phyloP scores from a whole-genome alignment of 2,888 invertebrate species.

The Coelinius sp. region DNA sequence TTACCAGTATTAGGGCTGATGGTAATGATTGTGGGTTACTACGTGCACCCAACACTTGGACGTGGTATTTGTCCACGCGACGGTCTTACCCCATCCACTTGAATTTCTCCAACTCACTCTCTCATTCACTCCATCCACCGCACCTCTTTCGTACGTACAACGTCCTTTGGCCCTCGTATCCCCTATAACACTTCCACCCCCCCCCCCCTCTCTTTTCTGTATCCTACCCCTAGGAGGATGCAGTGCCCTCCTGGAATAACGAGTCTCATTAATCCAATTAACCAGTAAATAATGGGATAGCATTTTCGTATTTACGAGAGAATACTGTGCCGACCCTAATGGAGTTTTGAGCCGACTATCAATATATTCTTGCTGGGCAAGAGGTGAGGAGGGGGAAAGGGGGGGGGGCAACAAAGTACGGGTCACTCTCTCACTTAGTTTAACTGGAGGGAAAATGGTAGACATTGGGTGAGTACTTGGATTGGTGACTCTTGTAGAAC shows the following conservation, averaged over 20 bases:
- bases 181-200: no score
- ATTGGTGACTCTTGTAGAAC: not conserved
- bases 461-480: conserved; percentile 39
- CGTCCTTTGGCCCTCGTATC: conserved; percentile 5
- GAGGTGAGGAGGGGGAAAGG: not conserved
- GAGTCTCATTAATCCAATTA: conserved; percentile 72
- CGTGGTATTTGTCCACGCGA: conserved; percentile 52
- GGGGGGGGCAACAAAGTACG: conserved; percentile 63
- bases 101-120: conserved; percentile 36
- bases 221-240: conserved; percentile 39
- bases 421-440: conserved; percentile 69
- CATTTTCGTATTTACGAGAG: conserved; percentile 71
- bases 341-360: conserved; percentile 71
- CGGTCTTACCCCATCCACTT: conserved; percentile 47
- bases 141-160: conserved; percentile 40
- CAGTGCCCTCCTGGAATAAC: conserved; percentile 64
- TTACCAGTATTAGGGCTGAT: conserved; percentile 27
- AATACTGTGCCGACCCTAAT: conserved; percentile 67
- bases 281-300: conserved; percentile 71
- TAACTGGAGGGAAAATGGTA: conserved; percentile 48
- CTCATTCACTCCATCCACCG: conserved; percentile 29
- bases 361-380: conserved; percentile 64
- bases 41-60: conserved; percentile 36
- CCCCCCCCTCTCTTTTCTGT: not conserved
- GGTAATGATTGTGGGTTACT: conserved; percentile 5